Conservation (phyloP, 1,140 invertebrate genomes). For the Drosophila tristis region DNA sequence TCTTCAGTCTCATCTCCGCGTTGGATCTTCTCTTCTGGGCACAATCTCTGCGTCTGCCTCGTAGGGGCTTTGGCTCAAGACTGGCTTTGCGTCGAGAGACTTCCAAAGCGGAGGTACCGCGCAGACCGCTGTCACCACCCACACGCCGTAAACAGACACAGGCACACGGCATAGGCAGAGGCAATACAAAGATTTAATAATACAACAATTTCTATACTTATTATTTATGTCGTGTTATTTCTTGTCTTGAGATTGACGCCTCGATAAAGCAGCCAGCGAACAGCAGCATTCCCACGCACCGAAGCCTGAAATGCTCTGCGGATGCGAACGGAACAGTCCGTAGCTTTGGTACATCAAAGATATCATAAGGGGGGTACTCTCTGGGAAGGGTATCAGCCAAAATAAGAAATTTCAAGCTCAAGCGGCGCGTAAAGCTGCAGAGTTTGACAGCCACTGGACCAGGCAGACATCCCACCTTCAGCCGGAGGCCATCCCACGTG, state of each 20-base stretch:
- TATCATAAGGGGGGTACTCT: constrained; percentile 10
- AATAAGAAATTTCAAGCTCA: constrained; percentile 40
- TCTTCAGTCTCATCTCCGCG: constrained; percentile 48
- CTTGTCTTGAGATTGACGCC: constrained; percentile 66
- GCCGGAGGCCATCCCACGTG: constrained; percentile 25
- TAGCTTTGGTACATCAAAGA: too few relatives aligned
- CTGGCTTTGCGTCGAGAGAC: constrained; percentile 33
- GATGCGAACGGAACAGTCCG: too few relatives aligned
- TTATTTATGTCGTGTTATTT: constrained; percentile 63
- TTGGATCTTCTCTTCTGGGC: background rate
- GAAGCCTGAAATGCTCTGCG: constrained; percentile 42
- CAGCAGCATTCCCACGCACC: constrained; percentile 29
- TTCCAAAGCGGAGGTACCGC: too few relatives aligned
- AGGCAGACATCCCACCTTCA: constrained; percentile 25
- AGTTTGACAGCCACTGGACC: constrained; percentile 25
- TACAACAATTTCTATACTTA: constrained; percentile 67
- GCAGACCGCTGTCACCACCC: constrained; percentile 60
- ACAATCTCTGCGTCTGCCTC: constrained; percentile 36
- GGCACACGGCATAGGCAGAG: constrained; percentile 2
- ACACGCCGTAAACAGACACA: constrained; percentile 26
- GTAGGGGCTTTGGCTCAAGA: constrained; percentile 47
- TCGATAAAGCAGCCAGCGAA: constrained; percentile 46
- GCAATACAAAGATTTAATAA: constrained; percentile 36
- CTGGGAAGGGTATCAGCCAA: constrained; percentile 5
- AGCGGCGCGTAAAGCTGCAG: constrained; percentile 33